A percentile compares a stretch with the other conserved stretches of the same genome.
These are phyloP conservation scores for Semicossyphus pulcher DNA, from an alignment of 2,113 vertebrate genomes.

Conservation along the genomic window DNA sequence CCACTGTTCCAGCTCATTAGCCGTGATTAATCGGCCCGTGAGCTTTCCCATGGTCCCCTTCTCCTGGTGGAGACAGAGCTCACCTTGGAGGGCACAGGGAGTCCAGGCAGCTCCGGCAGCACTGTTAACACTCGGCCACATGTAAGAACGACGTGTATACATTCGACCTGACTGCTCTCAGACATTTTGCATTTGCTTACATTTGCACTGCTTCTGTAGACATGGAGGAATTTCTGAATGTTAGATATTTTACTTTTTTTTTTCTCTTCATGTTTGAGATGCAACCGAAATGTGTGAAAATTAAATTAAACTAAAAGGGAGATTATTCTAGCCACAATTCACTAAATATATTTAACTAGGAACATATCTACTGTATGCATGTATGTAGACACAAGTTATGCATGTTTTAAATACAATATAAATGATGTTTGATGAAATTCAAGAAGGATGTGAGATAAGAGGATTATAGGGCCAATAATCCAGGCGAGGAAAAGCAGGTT, in stretches of 20 bases:
- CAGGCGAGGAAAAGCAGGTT: neutral
- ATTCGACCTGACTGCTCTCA: constrained; percentile 18
- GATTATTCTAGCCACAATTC: neutral
- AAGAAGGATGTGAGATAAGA: neutral
- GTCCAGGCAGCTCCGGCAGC: constrained; percentile 27
- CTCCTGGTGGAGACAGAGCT: constrained; percentile 82
- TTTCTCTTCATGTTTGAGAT: no score
- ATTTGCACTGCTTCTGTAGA: neutral
- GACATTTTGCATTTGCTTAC: constrained; percentile 25
- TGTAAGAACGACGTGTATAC: constrained; percentile 39
- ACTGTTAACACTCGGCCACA: constrained; percentile 53
- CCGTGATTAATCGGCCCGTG: constrained; percentile 86
- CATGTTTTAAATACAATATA: neutral
- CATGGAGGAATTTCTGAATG: neutral
- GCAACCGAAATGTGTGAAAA: no score
- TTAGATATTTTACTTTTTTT: neutral
- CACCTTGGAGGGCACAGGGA: constrained; percentile 80
- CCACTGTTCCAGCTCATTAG: constrained; percentile 86
- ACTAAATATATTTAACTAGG: neutral
- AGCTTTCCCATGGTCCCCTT: constrained; percentile 86
- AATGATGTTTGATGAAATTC: neutral
- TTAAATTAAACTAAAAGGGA: neutral
- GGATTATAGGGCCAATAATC: no score
- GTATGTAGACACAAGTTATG: neutral
- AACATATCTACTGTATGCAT: neutral